Percentiles rank a stretch among this genome's conserved stretches.
Evolutionary conservation across 2,888 invertebrate genomes (phyloP).

Genomic region (Drosophila paranaensis): DNA sequence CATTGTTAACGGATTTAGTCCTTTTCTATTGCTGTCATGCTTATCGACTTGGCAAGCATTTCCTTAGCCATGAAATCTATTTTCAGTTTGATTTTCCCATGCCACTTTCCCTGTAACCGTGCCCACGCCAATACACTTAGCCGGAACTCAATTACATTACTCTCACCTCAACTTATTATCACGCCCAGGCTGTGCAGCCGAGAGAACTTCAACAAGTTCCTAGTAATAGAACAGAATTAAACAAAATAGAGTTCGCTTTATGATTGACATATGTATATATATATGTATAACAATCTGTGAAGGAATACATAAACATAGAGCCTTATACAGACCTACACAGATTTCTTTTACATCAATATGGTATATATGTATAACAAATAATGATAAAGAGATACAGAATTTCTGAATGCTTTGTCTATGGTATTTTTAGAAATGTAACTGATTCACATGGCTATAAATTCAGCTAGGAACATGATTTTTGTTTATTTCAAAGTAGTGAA

Average conservation of each 20-base stretch:
- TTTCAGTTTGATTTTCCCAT: not conserved
- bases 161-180: slow-evolving; percentile 1
- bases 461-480: not conserved
- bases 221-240: not conserved
- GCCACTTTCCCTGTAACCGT: too few species aligned
- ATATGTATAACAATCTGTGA: too few species aligned
- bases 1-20: not conserved
- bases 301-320: too few species aligned
- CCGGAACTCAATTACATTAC: slow-evolving; percentile 1
- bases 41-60: not conserved
- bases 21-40: not conserved
- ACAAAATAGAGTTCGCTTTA: too few species aligned
- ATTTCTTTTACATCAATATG: too few species aligned
- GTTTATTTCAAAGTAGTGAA: not conserved
- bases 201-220: not conserved
- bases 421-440: not conserved
- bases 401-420: too few species aligned
- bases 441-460: not conserved
- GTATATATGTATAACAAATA: too few species aligned
- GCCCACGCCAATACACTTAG: not conserved
- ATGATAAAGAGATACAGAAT: too few species aligned
- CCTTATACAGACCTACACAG: not conserved
- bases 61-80: not conserved
- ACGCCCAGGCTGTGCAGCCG: not conserved
- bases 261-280: too few species aligned